Evolutionary conservation across 1,140 invertebrate species (phyloP).

Genomic region (Magallana gigas): DNA sequence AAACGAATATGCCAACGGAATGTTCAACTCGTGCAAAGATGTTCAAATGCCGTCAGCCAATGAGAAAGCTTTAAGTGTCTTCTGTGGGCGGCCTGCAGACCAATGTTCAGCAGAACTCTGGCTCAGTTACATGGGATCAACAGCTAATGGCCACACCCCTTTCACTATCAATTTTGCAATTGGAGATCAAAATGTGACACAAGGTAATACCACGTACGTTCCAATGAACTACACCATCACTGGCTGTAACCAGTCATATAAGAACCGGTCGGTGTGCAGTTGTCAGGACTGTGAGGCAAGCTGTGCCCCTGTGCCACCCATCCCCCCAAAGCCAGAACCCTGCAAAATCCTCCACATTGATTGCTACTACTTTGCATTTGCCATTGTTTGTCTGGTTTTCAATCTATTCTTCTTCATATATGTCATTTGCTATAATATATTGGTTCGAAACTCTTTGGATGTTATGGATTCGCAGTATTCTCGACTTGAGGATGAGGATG

Average conservation of each 20-base stretch:
- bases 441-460: slow-evolving; percentile 61
- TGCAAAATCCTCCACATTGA: slow-evolving; percentile 87
- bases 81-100: slow-evolving; percentile 86
- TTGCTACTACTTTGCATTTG: slow-evolving; percentile 88
- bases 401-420: slow-evolving; percentile 72
- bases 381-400: slow-evolving; percentile 85
- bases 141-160: slow-evolving; percentile 85
- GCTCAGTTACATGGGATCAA: slow-evolving; percentile 85
- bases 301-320: slow-evolving; percentile 87
- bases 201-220: slow-evolving; percentile 76
- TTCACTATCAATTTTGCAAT: slow-evolving; percentile 89
- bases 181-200: slow-evolving; percentile 43
- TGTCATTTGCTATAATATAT: slow-evolving; percentile 73
- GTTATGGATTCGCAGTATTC: slow-evolving; percentile 36
- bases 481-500: slow-evolving; percentile 33
- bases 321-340: slow-evolving; percentile 83
- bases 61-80: slow-evolving; percentile 85
- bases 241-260: slow-evolving; percentile 85
- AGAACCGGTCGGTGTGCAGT: slow-evolving; percentile 87
- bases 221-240: slow-evolving; percentile 84
- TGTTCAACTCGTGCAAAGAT: slow-evolving; percentile 90
- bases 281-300: slow-evolving; percentile 92
- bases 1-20: slow-evolving; percentile 85
- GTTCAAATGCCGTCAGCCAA: slow-evolving; percentile 90
- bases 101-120: slow-evolving; percentile 72